phyloP scores from a whole-genome alignment of 2,888 invertebrate genomes.

The Steinernema scapterisci region DNA sequence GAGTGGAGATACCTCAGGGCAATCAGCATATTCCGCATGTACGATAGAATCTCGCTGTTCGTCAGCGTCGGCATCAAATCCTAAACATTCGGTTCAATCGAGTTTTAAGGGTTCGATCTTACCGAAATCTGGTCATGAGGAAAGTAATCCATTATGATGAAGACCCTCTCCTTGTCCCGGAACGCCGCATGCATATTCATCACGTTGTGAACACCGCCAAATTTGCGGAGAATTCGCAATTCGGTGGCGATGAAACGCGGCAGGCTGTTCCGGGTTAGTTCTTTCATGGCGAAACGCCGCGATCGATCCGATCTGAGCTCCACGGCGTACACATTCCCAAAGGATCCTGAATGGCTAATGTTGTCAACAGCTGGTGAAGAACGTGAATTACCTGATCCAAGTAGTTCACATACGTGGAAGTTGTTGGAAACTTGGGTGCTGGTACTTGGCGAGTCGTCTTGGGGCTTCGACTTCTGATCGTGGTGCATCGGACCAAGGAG shows the following conservation, averaged over 20 bases:
- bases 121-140: constrained; percentile 81
- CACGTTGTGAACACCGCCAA: constrained; percentile 39
- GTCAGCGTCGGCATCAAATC: constrained; percentile 74
- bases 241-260: constrained; percentile 44
- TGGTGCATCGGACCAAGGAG: no score
- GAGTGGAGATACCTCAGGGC: constrained; percentile 82
- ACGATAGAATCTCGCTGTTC: constrained; percentile 76
- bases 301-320: constrained; percentile 37
- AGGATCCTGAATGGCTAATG: constrained; percentile 40
- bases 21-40: constrained; percentile 80
- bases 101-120: constrained; percentile 68
- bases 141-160: constrained; percentile 87
- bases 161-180: constrained; percentile 75
- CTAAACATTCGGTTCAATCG: constrained; percentile 69
- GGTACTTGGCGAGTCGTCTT: constrained; percentile 37
- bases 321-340: constrained; percentile 49
- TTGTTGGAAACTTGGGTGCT: constrained; percentile 46
- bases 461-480: background rate
- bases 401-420: constrained; percentile 44
- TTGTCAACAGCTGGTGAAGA: background rate
- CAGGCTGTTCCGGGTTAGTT: constrained; percentile 39
- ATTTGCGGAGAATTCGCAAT: constrained; percentile 36
- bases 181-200: constrained; percentile 41
- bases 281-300: constrained; percentile 45
- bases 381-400: background rate